Percentiles rank a stretch among this genome's conserved stretches.
phyloP scores from a whole-genome alignment of 2,888 invertebrate species.

The Euzophera pinguis region DNA sequence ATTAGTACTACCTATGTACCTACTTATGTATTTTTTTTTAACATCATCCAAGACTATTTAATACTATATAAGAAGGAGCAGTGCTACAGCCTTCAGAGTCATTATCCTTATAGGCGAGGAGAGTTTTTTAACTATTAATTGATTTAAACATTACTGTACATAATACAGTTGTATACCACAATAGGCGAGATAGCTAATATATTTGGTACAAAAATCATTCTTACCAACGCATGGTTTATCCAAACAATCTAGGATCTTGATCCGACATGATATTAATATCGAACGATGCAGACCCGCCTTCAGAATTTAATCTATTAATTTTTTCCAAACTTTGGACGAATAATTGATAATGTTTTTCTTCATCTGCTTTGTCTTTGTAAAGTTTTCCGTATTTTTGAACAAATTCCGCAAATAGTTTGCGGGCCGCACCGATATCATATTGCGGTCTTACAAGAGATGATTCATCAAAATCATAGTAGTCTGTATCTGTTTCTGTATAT shows the following conservation, averaged over 20 bases:
- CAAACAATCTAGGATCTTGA: background rate
- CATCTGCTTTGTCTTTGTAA: slow-evolving; percentile 43
- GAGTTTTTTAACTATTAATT: too few relatives aligned
- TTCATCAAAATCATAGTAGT: background rate
- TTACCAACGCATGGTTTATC: background rate
- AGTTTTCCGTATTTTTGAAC: slow-evolving; percentile 39
- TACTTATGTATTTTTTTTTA: too few relatives aligned
- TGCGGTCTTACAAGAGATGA: background rate
- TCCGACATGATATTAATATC: slow-evolving; percentile 38
- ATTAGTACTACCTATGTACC: too few relatives aligned
- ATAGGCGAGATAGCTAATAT: too few relatives aligned
- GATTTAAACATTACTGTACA: too few relatives aligned
- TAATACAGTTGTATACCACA: too few relatives aligned
- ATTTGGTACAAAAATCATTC: background rate
- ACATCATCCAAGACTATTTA: too few relatives aligned
- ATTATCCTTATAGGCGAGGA: too few relatives aligned
- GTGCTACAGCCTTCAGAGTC: too few relatives aligned
- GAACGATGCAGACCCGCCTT: slow-evolving; percentile 20
- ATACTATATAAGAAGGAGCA: too few relatives aligned
- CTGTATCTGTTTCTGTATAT: background rate
- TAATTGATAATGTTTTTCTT: slow-evolving; percentile 35
- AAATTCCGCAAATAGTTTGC: slow-evolving; percentile 42
- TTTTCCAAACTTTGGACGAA: slow-evolving; percentile 47
- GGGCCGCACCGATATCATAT: slow-evolving; percentile 21
- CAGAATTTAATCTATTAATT: slow-evolving; percentile 48